Base-by-base conservation (phyloP, 2,888 invertebrate genomes). In the Rhamnusium bicolor region DNA sequence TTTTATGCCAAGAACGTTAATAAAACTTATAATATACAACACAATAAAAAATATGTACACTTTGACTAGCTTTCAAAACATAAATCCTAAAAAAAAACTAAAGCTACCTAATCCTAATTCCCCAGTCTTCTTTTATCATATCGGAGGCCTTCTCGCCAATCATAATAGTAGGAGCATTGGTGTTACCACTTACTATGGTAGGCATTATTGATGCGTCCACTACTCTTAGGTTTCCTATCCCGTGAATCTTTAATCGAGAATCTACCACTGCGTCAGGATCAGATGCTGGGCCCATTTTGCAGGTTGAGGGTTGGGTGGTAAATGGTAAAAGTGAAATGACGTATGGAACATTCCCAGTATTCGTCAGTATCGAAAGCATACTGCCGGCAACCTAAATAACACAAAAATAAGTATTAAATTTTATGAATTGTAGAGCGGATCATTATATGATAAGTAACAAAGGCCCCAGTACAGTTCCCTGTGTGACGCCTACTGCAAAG, bases 171-270 rank as follows among this genome's bases (percentile, higher is more conserved):
- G 96, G 96, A 0, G 96, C 96, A 86, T 96, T 96, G 0, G 96
- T 96, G 88, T 97, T 96, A 0, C 96, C 96, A 85, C 95, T 96
- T 12, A 96, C 92, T 73, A 97, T 96, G 0, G 91, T 93, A 0
- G 96, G 96, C 96, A 97, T 96, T 65, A 97, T 93, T 76, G 95
- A 95, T 0, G 95, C 96, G 85, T 96, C 96, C 0, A 93, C 93
- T 0, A 96, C 95, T 74, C 96, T 90, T 21, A 96, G 87, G 27
- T 94, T 93, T 0, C 92, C 91, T 0, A 96, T 91, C 0, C 96
- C 96, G 78, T 95, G 93, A 0, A 96, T 95, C 19, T 92, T 90
- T 62, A 96, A 86, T 63, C 95, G 89, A 0, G 94, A 91, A 86
- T 96, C 95, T 0, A 96, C 95, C 0, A 96, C 96, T 0, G 96